Evolutionary conservation across 1,140 invertebrate genomes (phyloP).

Genomic region (Aphidius ervi): DNA sequence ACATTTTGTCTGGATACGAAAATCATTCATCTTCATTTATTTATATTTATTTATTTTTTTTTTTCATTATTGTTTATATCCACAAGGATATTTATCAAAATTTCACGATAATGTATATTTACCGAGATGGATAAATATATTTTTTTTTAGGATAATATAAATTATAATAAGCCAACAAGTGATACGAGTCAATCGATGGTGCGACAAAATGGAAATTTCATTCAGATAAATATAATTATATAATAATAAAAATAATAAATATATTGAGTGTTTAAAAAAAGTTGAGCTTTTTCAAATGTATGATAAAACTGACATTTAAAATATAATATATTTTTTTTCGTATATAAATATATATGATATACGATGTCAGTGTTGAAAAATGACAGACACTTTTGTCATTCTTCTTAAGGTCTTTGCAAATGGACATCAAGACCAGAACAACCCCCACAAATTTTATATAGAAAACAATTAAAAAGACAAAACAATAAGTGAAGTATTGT

Average conservation of each 20-base stretch:
- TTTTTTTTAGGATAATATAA: too few species aligned
- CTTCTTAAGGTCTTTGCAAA: slow-evolving; percentile 9
- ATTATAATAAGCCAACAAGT: too few species aligned
- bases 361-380: slow-evolving; percentile 38
- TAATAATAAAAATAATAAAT: background rate
- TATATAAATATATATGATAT: slow-evolving; percentile 35
- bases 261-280: slow-evolving; percentile 20
- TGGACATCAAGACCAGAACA: too few species aligned
- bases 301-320: slow-evolving; percentile 29
- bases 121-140: too few species aligned
- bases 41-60: too few species aligned
- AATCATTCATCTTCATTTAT: too few species aligned
- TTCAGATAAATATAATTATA: background rate
- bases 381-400: slow-evolving; percentile 35
- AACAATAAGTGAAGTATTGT: slow-evolving; percentile 23
- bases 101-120: too few species aligned
- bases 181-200: too few species aligned
- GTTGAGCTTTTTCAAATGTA: slow-evolving; percentile 41
- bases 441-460: background rate
- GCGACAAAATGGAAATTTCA: too few species aligned
- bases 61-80: too few species aligned
- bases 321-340: slow-evolving; percentile 28
- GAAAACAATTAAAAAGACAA: slow-evolving; percentile 21
- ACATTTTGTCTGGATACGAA: too few species aligned
- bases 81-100: too few species aligned